A percentile compares a stretch with the other conserved stretches of the same genome.
Evolutionary conservation across 2,888 invertebrate genomes (phyloP).

Genomic region (Diaperis boleti): DNA sequence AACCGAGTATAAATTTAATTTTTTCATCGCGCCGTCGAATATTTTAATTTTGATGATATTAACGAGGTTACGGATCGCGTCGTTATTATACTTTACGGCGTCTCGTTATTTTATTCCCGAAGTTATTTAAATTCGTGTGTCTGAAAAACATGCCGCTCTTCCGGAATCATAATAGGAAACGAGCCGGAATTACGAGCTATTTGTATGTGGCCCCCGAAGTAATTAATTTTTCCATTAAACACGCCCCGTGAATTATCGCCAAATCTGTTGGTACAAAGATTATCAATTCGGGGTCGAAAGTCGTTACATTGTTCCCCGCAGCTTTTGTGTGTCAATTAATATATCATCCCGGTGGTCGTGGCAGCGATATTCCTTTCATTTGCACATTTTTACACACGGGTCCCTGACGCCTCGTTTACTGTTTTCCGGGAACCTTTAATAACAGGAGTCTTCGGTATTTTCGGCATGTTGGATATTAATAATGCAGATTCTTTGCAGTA

Average conservation of each 20-base stretch:
- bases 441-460: slow-evolving; percentile 20
- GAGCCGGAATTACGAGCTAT: slow-evolving; percentile 22
- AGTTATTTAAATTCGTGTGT: slow-evolving; percentile 34
- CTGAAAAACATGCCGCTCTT: slow-evolving; percentile 33
- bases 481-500: slow-evolving; percentile 1
- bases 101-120: slow-evolving; percentile 32
- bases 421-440: slow-evolving; percentile 17
- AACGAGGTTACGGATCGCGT: slow-evolving; percentile 31
- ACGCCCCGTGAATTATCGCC: slow-evolving; percentile 8
- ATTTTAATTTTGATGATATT: slow-evolving; percentile 31
- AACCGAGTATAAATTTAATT: slow-evolving; percentile 19
- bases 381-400: slow-evolving; percentile 22
- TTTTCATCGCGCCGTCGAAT: slow-evolving; percentile 20
- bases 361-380: slow-evolving; percentile 32
- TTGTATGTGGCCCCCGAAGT: slow-evolving; percentile 17
- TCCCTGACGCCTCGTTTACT: not conserved
- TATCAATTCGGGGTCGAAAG: slow-evolving; percentile 17
- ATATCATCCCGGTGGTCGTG: slow-evolving; percentile 22
- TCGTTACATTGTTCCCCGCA: slow-evolving; percentile 21
- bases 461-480: slow-evolving; percentile 24
- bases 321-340: slow-evolving; percentile 37
- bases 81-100: slow-evolving; percentile 34
- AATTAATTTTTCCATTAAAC: slow-evolving; percentile 31
- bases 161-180: slow-evolving; percentile 16
- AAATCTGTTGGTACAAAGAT: slow-evolving; percentile 10